Conservation (phyloP, 2,797 vertebrate species). For the Pteropus rufus region DNA sequence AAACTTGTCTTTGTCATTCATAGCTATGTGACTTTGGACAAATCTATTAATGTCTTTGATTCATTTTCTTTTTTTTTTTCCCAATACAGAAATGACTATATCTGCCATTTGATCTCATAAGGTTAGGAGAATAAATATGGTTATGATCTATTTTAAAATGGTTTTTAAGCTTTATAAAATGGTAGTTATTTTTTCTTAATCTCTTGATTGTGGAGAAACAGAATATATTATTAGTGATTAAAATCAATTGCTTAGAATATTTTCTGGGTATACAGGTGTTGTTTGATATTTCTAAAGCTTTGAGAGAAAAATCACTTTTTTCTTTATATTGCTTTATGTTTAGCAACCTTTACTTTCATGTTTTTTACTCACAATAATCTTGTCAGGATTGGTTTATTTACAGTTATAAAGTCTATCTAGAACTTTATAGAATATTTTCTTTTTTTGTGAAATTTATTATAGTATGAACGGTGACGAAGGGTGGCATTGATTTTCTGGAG, state of each 20-base stretch:
- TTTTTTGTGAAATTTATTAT: neutral
- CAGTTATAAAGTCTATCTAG: neutral
- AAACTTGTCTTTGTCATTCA: constrained; percentile 5
- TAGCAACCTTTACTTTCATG: neutral
- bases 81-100: neutral
- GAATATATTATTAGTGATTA: neutral
- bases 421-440: neutral
- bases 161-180: constrained; percentile 26
- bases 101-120: neutral
- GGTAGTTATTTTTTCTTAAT: constrained; percentile 5
- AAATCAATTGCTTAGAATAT: neutral
- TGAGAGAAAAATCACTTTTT: neutral
- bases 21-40: neutral
- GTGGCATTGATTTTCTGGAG: constrained; percentile 15
- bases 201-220: neutral
- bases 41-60: neutral
- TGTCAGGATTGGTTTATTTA: constrained; percentile 3
- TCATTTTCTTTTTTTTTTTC: neutral
- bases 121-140: neutral
- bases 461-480: neutral
- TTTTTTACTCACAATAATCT: neutral
- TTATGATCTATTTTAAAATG: neutral
- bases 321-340: neutral
- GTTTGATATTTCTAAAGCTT: neutral
- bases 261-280: neutral